Evolutionary conservation across 1,140 invertebrate genomes (phyloP).

Genomic region (Vanessa tameamea): DNA sequence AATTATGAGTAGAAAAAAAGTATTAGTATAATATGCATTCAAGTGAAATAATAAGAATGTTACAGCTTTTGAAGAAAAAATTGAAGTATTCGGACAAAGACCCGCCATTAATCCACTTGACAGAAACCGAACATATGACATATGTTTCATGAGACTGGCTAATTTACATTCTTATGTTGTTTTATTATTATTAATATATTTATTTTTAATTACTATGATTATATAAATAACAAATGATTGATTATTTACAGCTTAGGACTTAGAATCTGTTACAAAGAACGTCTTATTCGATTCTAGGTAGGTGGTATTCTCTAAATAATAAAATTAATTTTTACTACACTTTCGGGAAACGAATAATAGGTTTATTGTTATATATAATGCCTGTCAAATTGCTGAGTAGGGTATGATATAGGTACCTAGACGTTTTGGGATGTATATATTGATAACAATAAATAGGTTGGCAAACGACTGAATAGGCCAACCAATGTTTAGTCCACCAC

Average conservation of each 20-base stretch:
- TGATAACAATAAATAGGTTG: too few species aligned
- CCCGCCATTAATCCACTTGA: constrained; percentile 52
- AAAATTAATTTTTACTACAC: constrained; percentile 1
- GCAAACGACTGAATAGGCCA: too few species aligned
- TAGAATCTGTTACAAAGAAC: not conserved
- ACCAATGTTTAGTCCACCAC: too few species aligned
- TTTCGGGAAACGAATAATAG: constrained; percentile 4
- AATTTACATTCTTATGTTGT: constrained; percentile 19
- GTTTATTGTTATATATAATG: not conserved
- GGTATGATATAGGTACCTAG: too few species aligned
- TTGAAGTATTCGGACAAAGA: constrained; percentile 35
- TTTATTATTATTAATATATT: constrained; percentile 17
- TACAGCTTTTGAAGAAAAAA: constrained; percentile 32
- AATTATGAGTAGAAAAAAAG: not conserved
- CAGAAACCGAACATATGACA: constrained; percentile 54
- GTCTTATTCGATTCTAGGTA: not conserved
- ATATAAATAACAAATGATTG: too few species aligned
- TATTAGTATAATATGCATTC: not conserved
- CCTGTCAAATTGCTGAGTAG: not conserved
- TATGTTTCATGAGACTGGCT: constrained; percentile 31
- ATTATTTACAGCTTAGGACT: too few species aligned
- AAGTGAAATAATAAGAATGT: not conserved
- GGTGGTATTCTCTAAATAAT: not conserved
- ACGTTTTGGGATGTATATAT: too few species aligned
- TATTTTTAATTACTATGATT: constrained; percentile 5